Conservation (phyloP, 2,888 invertebrate genomes). For the Schrankia costaestrigalis region DNA sequence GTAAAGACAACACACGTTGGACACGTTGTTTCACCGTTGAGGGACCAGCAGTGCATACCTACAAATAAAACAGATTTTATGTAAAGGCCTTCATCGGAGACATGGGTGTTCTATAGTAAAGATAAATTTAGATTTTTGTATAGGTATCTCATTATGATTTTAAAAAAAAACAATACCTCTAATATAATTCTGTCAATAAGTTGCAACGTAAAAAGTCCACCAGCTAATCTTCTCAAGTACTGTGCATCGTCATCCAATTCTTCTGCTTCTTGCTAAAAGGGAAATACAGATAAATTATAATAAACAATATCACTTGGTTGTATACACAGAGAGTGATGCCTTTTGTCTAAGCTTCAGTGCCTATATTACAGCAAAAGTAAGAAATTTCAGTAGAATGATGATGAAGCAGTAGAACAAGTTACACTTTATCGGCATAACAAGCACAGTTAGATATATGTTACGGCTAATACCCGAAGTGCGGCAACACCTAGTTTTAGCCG, state of each 20-base stretch:
- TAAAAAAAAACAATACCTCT: slow-evolving; percentile 75
- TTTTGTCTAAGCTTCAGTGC: no score
- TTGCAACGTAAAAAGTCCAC: slow-evolving; percentile 97
- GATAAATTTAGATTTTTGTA: background rate
- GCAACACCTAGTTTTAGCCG: no score
- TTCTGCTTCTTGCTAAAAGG: slow-evolving; percentile 77
- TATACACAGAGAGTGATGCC: no score
- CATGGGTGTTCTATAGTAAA: no score
- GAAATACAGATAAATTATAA: background rate
- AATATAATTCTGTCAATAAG: slow-evolving; percentile 94
- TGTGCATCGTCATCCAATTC: slow-evolving; percentile 91
- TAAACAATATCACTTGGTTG: background rate
- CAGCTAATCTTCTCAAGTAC: slow-evolving; percentile 93
- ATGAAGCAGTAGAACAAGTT: no score
- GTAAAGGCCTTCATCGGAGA: background rate
- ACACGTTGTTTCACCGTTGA: slow-evolving; percentile 91
- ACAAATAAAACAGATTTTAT: background rate
- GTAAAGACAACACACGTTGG: slow-evolving; percentile 91
- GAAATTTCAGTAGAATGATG: no score
- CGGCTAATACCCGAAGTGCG: no score
- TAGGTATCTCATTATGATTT: background rate
- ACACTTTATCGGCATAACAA: no score
- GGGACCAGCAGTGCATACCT: slow-evolving; percentile 86
- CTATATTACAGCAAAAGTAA: no score
- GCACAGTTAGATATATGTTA: no score